Conservation (phyloP, 2,797 vertebrate genomes). For the Phalloptychus januarius region DNA sequence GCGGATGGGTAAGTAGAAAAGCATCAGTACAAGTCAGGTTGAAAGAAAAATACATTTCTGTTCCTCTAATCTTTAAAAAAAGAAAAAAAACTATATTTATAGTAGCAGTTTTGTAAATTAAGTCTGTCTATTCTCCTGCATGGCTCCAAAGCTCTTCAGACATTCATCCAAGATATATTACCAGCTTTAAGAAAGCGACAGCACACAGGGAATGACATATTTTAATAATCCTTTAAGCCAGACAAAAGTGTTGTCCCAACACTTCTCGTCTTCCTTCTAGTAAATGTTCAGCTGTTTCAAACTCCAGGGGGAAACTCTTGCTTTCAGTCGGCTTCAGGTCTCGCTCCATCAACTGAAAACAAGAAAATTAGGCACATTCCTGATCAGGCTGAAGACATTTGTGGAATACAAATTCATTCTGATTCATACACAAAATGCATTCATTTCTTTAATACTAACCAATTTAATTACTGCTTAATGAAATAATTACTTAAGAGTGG, state of each 20-base stretch:
- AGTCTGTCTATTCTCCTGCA: neutral
- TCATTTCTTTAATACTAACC: neutral
- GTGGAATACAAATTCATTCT: neutral
- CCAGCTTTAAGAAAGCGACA: neutral
- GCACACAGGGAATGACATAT: neutral
- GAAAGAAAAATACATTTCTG: neutral
- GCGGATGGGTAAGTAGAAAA: neutral
- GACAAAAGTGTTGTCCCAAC: conserved; percentile 84
- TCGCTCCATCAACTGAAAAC: conserved; percentile 87
- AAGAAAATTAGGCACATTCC: conserved; percentile 16
- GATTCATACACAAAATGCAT: neutral
- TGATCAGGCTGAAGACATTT: conserved; percentile 2
- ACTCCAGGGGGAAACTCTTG: conserved; percentile 85
- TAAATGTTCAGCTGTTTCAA: conserved; percentile 82
- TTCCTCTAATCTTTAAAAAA: neutral
- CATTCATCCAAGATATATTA: neutral
- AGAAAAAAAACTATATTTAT: neutral
- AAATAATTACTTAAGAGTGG: neutral
- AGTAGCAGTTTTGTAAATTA: neutral
- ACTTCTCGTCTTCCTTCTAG: conserved; percentile 82
- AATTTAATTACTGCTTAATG: neutral
- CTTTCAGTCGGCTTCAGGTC: conserved; percentile 84
- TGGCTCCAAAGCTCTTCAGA: neutral
- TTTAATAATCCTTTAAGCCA: conserved; percentile 68
- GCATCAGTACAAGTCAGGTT: neutral